Base-by-base conservation (phyloP, 2,888 invertebrate genomes). In the Mycalesis mineus region DNA sequence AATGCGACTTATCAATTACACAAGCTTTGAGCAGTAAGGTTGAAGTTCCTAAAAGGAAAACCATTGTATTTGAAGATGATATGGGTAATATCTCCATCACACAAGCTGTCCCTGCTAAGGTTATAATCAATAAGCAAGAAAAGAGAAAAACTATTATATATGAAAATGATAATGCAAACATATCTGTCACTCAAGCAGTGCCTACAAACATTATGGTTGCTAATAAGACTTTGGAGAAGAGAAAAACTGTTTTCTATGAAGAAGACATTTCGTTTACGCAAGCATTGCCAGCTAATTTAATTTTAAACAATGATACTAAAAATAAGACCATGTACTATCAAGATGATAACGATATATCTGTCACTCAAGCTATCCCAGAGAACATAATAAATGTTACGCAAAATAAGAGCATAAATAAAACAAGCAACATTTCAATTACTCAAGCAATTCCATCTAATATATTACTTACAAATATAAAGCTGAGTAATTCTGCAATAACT, bases 181-280 rank as follows among this genome's bases (percentile, higher is more conserved):
- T 72, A 47, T 73, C 73, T 6, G 63, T 72, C 33, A 70, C 70
- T 3, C 68, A 70, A 59, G 65, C 65, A 0, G 50, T 72, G 1
- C 60, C 68, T 6, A 50, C 58, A 17, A 65, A 65, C 31, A 53
- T 65, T 28, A 56, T 56, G 0, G 49, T 37, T 7, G 29, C 39
- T 11, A 65, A 39, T 9, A 39, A 36, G n/a, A 13, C 11, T 49
- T 42, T 11, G 9, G 65, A 65, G 36, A 64, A 62, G 29, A 52
- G 60, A n/a, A 68, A 67, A 36, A 68, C 70, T 1, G 55, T 69
- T 48, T 59, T 68, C 0, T 67, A 62, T 45, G 68, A 67, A 39
- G 57, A 70, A 44, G 63, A 63, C 1, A 67, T 80, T 17, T 76
- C 79, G 0, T 65, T 78, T 15, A 75, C 76, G 8, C 70, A 72